Percentiles rank a stretch among this genome's conserved stretches.
phyloP scores from a whole-genome alignment of 2,797 vertebrate species.

The Lagodon rhomboides region DNA sequence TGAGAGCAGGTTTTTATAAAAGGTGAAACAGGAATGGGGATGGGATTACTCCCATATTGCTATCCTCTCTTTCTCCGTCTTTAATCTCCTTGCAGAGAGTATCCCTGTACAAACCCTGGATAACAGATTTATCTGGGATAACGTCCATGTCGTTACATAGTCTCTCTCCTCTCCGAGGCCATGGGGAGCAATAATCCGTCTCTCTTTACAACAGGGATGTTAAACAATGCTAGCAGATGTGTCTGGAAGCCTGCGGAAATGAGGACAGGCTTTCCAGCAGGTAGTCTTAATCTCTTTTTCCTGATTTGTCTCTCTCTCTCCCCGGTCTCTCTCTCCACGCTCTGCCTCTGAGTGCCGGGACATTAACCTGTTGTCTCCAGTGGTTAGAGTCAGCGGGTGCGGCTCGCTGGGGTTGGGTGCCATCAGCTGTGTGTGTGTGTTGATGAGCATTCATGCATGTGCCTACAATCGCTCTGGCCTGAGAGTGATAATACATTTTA shows the following conservation, averaged over 20 bases:
- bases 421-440: neutral
- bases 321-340: slow-evolving; percentile 33
- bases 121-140: slow-evolving; percentile 86
- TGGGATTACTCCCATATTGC: slow-evolving; percentile 74
- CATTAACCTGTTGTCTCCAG: slow-evolving; percentile 66
- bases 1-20: slow-evolving; percentile 49
- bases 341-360: slow-evolving; percentile 39
- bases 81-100: slow-evolving; percentile 76
- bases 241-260: slow-evolving; percentile 76
- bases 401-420: neutral
- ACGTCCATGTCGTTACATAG: slow-evolving; percentile 78
- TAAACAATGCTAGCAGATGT: slow-evolving; percentile 85
- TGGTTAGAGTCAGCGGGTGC: slow-evolving; percentile 8
- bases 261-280: slow-evolving; percentile 84
- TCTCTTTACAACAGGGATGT: slow-evolving; percentile 77
- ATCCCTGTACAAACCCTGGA: slow-evolving; percentile 71
- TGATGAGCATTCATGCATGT: slow-evolving; percentile 25
- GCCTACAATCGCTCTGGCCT: neutral
- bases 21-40: slow-evolving; percentile 69
- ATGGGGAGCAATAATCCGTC: slow-evolving; percentile 79
- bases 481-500: slow-evolving; percentile 47
- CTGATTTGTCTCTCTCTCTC: slow-evolving; percentile 33
- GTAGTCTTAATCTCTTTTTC: slow-evolving; percentile 80
- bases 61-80: slow-evolving; percentile 50
- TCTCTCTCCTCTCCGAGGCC: slow-evolving; percentile 62